These are phyloP conservation scores for Epinephelus coioides DNA, from an alignment of 2,797 vertebrate species.

Conservation along the genomic window DNA sequence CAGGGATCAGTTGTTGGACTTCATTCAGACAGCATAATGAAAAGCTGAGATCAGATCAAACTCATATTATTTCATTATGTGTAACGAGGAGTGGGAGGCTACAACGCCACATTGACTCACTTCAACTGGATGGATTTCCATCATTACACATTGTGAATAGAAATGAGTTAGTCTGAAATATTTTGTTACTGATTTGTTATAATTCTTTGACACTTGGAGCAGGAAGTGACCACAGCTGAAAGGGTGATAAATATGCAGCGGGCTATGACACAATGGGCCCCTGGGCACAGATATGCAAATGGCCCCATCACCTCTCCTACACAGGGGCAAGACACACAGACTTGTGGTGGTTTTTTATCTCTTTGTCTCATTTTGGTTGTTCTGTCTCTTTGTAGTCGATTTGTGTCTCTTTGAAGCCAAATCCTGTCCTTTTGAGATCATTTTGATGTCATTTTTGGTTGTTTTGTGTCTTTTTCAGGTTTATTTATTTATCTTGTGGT, in stretches of 20 bases:
- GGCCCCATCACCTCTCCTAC: too few species aligned
- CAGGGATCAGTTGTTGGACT: constrained; percentile 89
- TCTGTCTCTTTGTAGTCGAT: too few species aligned
- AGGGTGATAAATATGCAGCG: not conserved
- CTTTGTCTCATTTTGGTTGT: too few species aligned
- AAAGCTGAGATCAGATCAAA: constrained; percentile 17
- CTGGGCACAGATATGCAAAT: too few species aligned
- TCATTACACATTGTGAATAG: not conserved
- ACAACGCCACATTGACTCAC: not conserved
- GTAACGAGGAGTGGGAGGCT: not conserved
- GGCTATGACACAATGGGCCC: too few species aligned
- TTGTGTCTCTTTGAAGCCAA: too few species aligned
- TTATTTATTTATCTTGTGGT: too few species aligned
- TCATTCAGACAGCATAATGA: constrained; percentile 83
- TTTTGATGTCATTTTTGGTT: too few species aligned
- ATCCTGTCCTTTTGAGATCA: too few species aligned
- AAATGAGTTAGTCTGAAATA: not conserved
- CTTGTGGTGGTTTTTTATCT: too few species aligned
- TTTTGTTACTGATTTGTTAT: not conserved
- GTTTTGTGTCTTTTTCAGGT: too few species aligned
- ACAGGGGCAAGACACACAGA: too few species aligned
- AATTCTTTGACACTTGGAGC: not conserved
- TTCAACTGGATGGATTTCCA: not conserved
- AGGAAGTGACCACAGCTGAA: not conserved
- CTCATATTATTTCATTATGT: not conserved